Evolutionary conservation across 2,888 invertebrate genomes (phyloP).

Genomic region (Tridacna crocea): DNA sequence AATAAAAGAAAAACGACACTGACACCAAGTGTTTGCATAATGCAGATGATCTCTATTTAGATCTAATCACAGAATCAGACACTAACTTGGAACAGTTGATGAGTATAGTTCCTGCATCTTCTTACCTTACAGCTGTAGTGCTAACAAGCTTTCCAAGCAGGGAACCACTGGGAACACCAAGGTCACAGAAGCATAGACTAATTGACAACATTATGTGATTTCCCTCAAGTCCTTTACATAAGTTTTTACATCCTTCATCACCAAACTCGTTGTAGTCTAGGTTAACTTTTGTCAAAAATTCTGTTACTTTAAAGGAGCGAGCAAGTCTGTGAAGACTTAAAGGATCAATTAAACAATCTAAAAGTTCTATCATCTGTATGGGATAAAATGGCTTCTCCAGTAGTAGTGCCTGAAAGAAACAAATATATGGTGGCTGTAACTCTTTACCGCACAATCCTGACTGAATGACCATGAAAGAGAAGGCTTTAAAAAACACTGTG

Average conservation of each 20-base stretch:
- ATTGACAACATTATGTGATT: slow-evolving; percentile 79
- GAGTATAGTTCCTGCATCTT: too few species aligned
- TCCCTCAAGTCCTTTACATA: slow-evolving; percentile 79
- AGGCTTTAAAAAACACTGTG: too few species aligned
- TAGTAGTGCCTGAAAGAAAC: slow-evolving; percentile 75
- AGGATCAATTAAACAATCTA: slow-evolving; percentile 81
- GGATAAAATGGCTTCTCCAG: slow-evolving; percentile 80
- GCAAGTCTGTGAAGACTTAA: slow-evolving; percentile 73
- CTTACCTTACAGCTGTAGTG: slow-evolving; percentile 80
- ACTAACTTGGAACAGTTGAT: too few species aligned
- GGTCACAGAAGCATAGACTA: slow-evolving; percentile 82
- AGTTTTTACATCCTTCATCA: slow-evolving; percentile 80
- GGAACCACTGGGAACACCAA: slow-evolving; percentile 77
- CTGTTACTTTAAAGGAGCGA: slow-evolving; percentile 73
- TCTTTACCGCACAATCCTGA: too few species aligned
- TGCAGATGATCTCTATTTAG: too few species aligned
- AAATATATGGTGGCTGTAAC: too few species aligned
- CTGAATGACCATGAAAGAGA: too few species aligned
- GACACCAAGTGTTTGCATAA: too few species aligned
- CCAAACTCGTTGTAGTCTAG: slow-evolving; percentile 84
- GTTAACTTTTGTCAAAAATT: slow-evolving; percentile 74
- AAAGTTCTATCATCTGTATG: slow-evolving; percentile 77
- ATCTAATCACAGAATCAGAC: too few species aligned
- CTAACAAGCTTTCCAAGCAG: slow-evolving; percentile 78
- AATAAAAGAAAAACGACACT: too few species aligned